Evolutionary conservation across 2,797 vertebrate genomes (phyloP), one percentile per base, ranked within the genome.

Genomic region (Gephyroberyx darwinii): DNA sequence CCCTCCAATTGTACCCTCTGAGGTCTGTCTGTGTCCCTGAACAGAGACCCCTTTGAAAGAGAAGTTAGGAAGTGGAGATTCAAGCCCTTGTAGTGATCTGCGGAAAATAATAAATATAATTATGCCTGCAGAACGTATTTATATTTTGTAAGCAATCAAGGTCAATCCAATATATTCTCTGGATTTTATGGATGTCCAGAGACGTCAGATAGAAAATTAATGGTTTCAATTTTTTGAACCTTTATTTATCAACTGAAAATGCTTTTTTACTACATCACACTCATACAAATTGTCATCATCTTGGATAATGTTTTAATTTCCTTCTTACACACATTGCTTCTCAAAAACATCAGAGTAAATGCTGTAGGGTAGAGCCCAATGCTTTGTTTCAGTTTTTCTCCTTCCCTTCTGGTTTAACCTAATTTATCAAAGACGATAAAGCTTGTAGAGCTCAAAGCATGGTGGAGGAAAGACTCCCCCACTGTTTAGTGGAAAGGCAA

Each of bases 11-110:
- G 84, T 77, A 52, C 81, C 52, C 79, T 74, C 64, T 45, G 14
- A 7, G 69, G 51, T 67, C 76, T 33, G 63, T 83, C 33, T 50
- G 33, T 35, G 37, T 20, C 81, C 70, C 68, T 51, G 80, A 89
- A 92, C 90, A 93, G 84, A 91, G 89, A 61, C 69, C 60, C 84
- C 75, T 89, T 93, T 91, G 79, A 92, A 51, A 57, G 68, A 78
- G 53, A 59, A 63, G 57, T 69, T 59, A 20, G n/a, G 61, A 77
- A 70, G 71, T 75, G 31, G 1, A 59, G 56, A 78, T 70, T 65
- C 62, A 66, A 26, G 39, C 14, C 33, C 37, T 17, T 53, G 7
- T 13, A 20, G 33, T 54, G 56, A 70, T 75, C 52, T 37, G 54
- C 58, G 12, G 48, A 55, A 66, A 71, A 69, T 70, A 56, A 51